These are phyloP conservation scores for Halictus rubicundus DNA, from an alignment of 1,140 invertebrate genomes.

Conservation along the genomic window DNA sequence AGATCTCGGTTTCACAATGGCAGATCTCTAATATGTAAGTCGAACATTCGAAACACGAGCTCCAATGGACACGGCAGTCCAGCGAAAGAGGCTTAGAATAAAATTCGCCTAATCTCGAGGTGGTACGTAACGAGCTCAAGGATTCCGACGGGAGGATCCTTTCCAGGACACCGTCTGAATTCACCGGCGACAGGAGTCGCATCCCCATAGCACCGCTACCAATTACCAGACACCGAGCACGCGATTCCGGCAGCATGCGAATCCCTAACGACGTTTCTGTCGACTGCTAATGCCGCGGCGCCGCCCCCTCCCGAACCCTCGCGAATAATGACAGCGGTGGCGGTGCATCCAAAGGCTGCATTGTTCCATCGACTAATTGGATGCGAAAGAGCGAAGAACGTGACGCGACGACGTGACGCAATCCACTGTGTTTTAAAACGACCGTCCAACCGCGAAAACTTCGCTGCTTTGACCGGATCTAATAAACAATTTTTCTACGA, in stretches of 20 bases:
- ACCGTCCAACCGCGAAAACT: too few relatives aligned
- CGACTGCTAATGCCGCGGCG: neutral
- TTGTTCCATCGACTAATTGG: slow-evolving; percentile 2
- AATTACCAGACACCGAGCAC: neutral
- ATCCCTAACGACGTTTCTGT: slow-evolving; percentile 3
- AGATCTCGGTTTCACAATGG: too few relatives aligned
- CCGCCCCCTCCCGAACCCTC: neutral
- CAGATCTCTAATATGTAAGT: too few relatives aligned
- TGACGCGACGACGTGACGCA: neutral
- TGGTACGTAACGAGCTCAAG: neutral
- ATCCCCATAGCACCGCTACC: neutral
- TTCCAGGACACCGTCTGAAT: neutral
- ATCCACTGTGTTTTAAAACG: neutral
- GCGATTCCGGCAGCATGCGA: neutral
- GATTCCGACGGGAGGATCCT: neutral
- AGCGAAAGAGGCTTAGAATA: too few relatives aligned
- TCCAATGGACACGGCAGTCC: too few relatives aligned
- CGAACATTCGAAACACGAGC: too few relatives aligned
- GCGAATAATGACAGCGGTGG: neutral
- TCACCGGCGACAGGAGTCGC: neutral
- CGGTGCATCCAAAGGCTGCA: neutral
- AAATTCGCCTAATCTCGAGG: too few relatives aligned
- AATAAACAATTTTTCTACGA: too few relatives aligned
- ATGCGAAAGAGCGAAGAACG: neutral
- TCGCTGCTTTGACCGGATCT: too few relatives aligned